phyloP scores from a whole-genome alignment of 1,140 invertebrate species.

The Tetramorium alpestre region DNA sequence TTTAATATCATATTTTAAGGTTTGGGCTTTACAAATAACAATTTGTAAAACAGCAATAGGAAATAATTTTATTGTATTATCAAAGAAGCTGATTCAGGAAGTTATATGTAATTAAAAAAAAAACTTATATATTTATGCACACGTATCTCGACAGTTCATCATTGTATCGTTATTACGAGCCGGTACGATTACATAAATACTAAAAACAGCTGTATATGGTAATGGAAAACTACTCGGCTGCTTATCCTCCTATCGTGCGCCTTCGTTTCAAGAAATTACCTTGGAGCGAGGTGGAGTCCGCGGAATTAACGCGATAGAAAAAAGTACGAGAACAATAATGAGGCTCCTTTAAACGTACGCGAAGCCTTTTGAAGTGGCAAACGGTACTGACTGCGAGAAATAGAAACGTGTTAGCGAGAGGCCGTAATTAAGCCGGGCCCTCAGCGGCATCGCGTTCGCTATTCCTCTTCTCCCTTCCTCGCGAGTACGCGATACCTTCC shows the following conservation, averaged over 20 bases:
- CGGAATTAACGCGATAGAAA: conserved; percentile 12
- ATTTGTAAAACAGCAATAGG: background rate
- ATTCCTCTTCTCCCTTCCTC: background rate
- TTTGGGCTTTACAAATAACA: too few relatives aligned
- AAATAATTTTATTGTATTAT: background rate
- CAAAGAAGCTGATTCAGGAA: background rate
- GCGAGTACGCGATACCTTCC: conserved; percentile 60
- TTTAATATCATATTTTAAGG: background rate
- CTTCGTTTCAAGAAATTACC: conserved; percentile 24
- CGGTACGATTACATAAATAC: conserved; percentile 5
- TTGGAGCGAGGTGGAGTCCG: background rate
- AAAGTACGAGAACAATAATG: conserved; percentile 52
- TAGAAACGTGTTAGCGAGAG: conserved; percentile 71
- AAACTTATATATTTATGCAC: background rate
- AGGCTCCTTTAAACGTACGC: conserved; percentile 37
- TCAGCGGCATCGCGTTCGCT: conserved; percentile 43
- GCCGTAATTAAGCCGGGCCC: conserved; percentile 65
- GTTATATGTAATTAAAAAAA: background rate
- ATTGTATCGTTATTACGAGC: background rate
- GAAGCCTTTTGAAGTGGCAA: conserved; percentile 62
- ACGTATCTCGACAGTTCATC: background rate
- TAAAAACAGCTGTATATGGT: conserved; percentile 23
- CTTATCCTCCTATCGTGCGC: conserved; percentile 6
- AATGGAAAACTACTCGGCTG: conserved; percentile 14
- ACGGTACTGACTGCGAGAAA: conserved; percentile 64